These are phyloP conservation scores for Siphlonurus alternatus DNA, from an alignment of 2,888 invertebrate species.

Conservation along the genomic window DNA sequence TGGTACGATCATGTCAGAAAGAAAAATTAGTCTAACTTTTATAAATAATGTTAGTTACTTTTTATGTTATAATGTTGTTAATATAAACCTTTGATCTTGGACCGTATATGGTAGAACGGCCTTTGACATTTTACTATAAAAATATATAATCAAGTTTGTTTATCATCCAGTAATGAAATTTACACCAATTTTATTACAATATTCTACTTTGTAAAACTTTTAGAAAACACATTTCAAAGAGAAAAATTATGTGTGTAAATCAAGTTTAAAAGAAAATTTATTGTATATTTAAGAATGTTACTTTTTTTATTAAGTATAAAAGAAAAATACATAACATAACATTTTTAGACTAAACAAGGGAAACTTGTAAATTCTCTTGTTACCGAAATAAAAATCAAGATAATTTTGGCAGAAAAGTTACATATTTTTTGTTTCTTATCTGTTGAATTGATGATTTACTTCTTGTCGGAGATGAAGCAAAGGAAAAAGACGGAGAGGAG, in stretches of 20 bases:
- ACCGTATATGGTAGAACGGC: no score
- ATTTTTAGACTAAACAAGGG: no score
- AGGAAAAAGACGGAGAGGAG: not conserved
- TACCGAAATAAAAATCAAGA: not conserved
- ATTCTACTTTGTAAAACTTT: not conserved
- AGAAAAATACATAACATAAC: no score
- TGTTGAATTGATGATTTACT: constrained; percentile 1
- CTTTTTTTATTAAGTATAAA: no score
- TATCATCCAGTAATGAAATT: no score
- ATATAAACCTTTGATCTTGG: not conserved
- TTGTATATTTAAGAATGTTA: no score
- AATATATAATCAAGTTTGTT: no score
- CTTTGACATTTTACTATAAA: no score
- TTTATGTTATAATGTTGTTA: not conserved
- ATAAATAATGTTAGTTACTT: not conserved
- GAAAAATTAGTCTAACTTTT: not conserved
- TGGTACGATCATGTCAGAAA: not conserved
- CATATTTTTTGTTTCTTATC: not conserved
- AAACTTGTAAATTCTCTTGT: not conserved
- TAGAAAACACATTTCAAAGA: not conserved
- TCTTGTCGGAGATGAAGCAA: not conserved
- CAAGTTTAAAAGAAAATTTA: no score
- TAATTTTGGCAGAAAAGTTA: not conserved
- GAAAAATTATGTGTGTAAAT: no score
- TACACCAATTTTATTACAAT: not conserved